These are phyloP conservation scores for Platichthys flesus DNA, from an alignment of 2,113 vertebrate species.

Conservation along the genomic window DNA sequence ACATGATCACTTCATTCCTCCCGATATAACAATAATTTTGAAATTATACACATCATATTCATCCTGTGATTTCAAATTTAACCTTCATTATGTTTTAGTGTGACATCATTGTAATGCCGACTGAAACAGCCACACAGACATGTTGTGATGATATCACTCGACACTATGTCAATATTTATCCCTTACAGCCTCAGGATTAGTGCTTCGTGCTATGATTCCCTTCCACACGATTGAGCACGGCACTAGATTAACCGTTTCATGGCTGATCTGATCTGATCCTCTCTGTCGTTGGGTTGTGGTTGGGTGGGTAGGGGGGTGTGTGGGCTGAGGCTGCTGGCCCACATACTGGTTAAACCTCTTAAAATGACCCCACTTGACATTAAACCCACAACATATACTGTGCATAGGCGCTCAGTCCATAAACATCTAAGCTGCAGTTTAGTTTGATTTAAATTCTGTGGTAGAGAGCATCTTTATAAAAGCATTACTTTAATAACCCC, in stretches of 20 bases:
- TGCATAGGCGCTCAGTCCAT: constrained; percentile 8
- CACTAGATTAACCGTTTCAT: constrained; percentile 76
- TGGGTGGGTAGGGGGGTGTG: background rate
- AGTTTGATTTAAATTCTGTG: constrained; percentile 5
- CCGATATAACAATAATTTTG: background rate
- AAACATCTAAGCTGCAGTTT: background rate
- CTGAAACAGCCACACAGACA: constrained; percentile 12
- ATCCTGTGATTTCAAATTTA: constrained; percentile 11
- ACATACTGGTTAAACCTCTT: constrained; percentile 66
- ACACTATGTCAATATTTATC: constrained; percentile 76
- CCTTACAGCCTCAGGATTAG: constrained; percentile 68
- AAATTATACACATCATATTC: background rate
- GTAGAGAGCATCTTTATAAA: constrained; percentile 8
- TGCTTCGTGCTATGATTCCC: constrained; percentile 65
- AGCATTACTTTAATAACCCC: background rate
- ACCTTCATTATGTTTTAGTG: background rate
- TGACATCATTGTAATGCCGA: background rate
- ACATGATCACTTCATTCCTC: background rate
- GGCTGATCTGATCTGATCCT: constrained; percentile 71
- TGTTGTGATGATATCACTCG: constrained; percentile 69
- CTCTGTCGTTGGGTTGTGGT: constrained; percentile 27
- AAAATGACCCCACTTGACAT: constrained; percentile 52
- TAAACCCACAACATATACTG: constrained; percentile 17
- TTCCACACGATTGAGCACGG: constrained; percentile 71
- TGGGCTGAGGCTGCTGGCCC: constrained; percentile 55